Evolutionary conservation across 92 coral and sea anemone genomes (phyloP), one percentile per base, ranked within the genome.

Genomic region (Micromussa lordhowensis): DNA sequence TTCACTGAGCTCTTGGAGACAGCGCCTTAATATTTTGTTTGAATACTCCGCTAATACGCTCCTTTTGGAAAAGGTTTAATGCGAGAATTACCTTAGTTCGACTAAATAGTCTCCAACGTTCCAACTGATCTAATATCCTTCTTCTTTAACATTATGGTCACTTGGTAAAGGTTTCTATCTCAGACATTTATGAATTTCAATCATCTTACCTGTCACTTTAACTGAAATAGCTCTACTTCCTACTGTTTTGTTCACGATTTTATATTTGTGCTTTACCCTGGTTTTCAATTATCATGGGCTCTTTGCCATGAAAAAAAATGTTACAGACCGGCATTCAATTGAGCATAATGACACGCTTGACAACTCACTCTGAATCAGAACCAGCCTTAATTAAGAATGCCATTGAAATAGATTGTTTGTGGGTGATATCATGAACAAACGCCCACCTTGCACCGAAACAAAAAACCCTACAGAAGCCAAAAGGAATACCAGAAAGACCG

Each of bases 391-490:
- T 71, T 36, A 17, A 36, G 4, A n/a, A 0, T 19, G 22, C 22
- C 4, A 48, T 77, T 77, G 8, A 40, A 40, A 4, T 40, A 40
- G 48, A 22, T 38, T 6, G 31, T 10, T 64, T 64, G 31, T n/a
- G 70, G 26, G n/a, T n/a, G 26, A 61, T 61, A 0, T 21, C 24
- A 61, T 22, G 18, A 40, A 3, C 28, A 29, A 75, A 82, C 77
- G 58, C 86, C 86, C 86, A 82, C 86, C 86, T 69, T 68, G 54
- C 10, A 35, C 58, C 2, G 35, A 48, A 57, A 6, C 26, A 61
- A 59, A 35, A 15, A 82, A 21, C 19, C 49, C 76, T 29, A 19
- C 28, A 49, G 78, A 49, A 17, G 86, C 77, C 59, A 69, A 69
- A 55, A 82, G 64, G 4, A 82, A 48, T 15, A 66, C 32, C 76